Evolutionary conservation across 1,140 invertebrate species (phyloP).

Genomic region (Parasteatoda tepidariorum): DNA sequence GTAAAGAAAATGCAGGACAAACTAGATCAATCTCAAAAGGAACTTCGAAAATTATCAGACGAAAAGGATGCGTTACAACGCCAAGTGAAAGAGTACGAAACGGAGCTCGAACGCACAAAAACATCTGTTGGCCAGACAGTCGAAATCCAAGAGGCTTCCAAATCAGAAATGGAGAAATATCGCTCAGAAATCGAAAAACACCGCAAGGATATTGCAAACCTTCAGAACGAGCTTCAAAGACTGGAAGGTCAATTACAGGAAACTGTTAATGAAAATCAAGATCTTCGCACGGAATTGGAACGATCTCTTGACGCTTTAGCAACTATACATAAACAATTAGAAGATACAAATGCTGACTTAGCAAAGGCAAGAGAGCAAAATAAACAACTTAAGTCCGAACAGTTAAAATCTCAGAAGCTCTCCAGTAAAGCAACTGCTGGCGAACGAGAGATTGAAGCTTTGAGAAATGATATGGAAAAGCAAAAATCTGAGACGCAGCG

Average conservation of each 20-base stretch:
- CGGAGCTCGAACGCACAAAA: conserved; percentile 54
- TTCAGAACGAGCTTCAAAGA: conserved; percentile 78
- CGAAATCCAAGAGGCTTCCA: conserved; percentile 28
- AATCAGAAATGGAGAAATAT: conserved; percentile 21
- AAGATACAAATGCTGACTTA: conserved; percentile 61
- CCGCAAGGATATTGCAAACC: conserved; percentile 63
- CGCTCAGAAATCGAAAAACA: conserved; percentile 34
- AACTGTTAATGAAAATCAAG: conserved; percentile 68
- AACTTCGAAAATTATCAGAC: conserved; percentile 69
- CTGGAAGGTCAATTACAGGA: conserved; percentile 79
- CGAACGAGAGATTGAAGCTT: conserved; percentile 77
- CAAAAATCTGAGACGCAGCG: conserved; percentile 45
- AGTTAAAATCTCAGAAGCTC: conserved; percentile 45
- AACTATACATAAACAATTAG: conserved; percentile 63
- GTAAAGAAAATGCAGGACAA: conserved; percentile 82
- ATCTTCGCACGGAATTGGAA: conserved; percentile 64
- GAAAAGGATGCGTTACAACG: conserved; percentile 64
- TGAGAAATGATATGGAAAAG: conserved; percentile 81
- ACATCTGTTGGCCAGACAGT: conserved; percentile 27
- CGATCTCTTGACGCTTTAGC: conserved; percentile 63
- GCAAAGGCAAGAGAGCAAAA: conserved; percentile 57
- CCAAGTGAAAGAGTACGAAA: conserved; percentile 62
- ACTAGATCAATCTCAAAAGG: conserved; percentile 76
- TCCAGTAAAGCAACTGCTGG: conserved; percentile 71
- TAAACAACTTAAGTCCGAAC: conserved; percentile 60